A percentile compares a stretch with the other conserved stretches of the same genome.
phyloP scores from a whole-genome alignment of 2,797 vertebrate species.

The Helarctos malayanus region DNA sequence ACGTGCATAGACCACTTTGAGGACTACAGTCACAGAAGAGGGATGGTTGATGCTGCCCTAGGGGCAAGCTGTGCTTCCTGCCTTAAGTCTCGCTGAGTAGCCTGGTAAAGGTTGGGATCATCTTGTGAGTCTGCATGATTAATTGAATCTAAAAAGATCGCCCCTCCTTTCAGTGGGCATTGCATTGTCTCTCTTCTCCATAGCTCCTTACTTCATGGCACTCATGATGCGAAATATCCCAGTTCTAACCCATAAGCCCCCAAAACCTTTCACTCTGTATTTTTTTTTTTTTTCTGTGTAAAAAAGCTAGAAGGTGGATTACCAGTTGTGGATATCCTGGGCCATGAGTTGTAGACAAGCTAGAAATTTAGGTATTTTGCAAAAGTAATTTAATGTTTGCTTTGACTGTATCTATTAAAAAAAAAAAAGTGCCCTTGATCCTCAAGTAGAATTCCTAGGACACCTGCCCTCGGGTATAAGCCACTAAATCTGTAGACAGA shows the following conservation, averaged over 20 bases:
- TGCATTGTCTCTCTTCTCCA: background rate
- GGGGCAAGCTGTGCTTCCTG: background rate
- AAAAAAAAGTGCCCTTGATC: background rate
- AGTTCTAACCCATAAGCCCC: background rate
- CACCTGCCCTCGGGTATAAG: background rate
- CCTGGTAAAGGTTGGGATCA: background rate
- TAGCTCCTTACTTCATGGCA: background rate
- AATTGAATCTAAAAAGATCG: background rate
- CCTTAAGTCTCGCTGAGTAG: background rate
- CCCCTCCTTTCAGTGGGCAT: background rate
- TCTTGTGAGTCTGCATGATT: background rate
- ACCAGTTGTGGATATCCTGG: background rate
- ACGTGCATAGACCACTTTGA: background rate
- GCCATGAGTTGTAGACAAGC: background rate
- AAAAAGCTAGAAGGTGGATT: background rate
- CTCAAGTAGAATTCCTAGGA: background rate
- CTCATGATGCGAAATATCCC: background rate
- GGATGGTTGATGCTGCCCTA: background rate
- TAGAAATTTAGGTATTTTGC: constrained; percentile 7
- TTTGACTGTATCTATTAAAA: background rate
- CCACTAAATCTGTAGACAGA: background rate
- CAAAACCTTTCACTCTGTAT: background rate
- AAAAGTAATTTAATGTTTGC: constrained; percentile 33
- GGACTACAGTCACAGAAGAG: background rate
- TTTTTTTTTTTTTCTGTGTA: background rate